Conservation (phyloP, 1,140 invertebrate genomes). For the Paracyclopina nana region DNA sequence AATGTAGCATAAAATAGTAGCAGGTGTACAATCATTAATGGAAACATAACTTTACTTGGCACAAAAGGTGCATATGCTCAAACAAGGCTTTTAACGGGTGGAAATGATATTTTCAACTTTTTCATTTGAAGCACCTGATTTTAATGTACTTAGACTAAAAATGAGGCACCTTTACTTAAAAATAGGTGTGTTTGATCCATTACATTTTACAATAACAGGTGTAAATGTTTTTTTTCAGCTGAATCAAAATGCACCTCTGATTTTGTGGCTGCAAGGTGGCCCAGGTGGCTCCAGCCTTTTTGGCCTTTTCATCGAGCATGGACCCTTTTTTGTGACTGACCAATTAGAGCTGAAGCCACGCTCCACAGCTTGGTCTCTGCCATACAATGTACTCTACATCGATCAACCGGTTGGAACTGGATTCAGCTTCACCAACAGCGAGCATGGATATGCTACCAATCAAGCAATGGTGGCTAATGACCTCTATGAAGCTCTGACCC, state of each 20-base stretch:
- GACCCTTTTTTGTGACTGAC: conserved; percentile 42
- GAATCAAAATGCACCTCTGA: conserved; percentile 37
- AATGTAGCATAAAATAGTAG: too few relatives aligned
- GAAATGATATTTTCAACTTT: too few relatives aligned
- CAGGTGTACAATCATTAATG: too few relatives aligned
- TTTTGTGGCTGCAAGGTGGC: conserved; percentile 65
- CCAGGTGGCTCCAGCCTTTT: conserved; percentile 57
- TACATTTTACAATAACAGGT: too few relatives aligned
- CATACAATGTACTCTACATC: conserved; percentile 55
- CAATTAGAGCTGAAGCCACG: conserved; percentile 36
- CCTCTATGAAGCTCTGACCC: conserved; percentile 39
- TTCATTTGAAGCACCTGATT: too few relatives aligned
- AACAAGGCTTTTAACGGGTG: too few relatives aligned
- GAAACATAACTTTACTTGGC: too few relatives aligned
- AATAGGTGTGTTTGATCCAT: too few relatives aligned
- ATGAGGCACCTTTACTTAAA: too few relatives aligned
- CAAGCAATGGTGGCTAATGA: conserved; percentile 43
- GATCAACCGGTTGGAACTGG: conserved; percentile 64
- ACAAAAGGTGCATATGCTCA: too few relatives aligned
- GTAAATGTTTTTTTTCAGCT: conserved; percentile 21
- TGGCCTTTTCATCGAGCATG: conserved; percentile 60
- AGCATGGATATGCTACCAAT: conserved; percentile 39
- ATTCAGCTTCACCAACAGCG: conserved; percentile 26
- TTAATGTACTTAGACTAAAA: too few relatives aligned
- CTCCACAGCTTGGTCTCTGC: conserved; percentile 48